Percentiles rank a stretch among this genome's conserved stretches.
Evolutionary conservation across 2,113 vertebrate species (phyloP).

Genomic region (Chauna torquata): DNA sequence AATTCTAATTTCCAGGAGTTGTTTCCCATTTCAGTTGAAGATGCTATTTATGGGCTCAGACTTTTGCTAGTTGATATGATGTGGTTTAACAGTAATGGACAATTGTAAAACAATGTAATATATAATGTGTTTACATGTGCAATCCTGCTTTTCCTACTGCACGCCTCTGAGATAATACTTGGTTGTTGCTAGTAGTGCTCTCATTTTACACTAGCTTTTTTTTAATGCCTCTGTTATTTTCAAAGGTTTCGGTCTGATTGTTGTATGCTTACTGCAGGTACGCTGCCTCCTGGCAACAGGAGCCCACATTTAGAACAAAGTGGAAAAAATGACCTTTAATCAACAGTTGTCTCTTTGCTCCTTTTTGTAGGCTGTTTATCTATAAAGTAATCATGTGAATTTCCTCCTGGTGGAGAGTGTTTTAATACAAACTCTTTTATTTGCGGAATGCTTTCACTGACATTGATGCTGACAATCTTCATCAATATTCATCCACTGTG

Average conservation of each 20-base stretch:
- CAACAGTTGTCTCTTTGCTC: not conserved
- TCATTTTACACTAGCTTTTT: not conserved
- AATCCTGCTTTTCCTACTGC: not conserved
- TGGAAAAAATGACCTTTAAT: not conserved
- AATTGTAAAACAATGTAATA: not conserved
- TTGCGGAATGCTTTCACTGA: conserved; percentile 7
- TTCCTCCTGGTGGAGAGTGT: conserved; percentile 1
- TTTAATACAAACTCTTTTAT: conserved; percentile 6
- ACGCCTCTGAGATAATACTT: not conserved
- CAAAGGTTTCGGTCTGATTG: not conserved
- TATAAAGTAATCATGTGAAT: conserved; percentile 2
- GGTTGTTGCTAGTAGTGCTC: not conserved
- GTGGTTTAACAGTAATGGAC: not conserved
- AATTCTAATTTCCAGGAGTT: not conserved
- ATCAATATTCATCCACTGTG: conserved; percentile 31
- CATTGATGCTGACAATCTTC: conserved; percentile 17
- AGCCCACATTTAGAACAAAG: not conserved
- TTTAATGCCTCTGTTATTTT: not conserved
- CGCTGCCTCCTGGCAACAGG: not conserved
- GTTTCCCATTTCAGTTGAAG: not conserved
- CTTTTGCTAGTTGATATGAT: not conserved
- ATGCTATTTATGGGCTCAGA: fast-evolving
- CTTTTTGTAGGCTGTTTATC: not conserved
- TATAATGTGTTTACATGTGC: not conserved
- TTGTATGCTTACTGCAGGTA: not conserved